These are phyloP conservation scores for Drosophila tropicalis DNA, from an alignment of 1,140 invertebrate genomes.

Conservation along the genomic window DNA sequence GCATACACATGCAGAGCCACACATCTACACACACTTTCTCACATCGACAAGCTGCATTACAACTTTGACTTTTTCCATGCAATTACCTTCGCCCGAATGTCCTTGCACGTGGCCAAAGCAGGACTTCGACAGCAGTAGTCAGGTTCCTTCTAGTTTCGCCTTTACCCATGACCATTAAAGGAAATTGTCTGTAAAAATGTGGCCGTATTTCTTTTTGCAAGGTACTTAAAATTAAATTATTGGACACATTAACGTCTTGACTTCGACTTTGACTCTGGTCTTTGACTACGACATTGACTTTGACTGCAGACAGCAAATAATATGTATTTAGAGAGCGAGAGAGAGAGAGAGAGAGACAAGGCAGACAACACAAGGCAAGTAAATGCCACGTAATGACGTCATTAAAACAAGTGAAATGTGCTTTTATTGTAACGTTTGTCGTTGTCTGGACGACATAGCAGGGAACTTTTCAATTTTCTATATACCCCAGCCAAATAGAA, in stretches of 20 bases:
- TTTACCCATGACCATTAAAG: conserved; percentile 68
- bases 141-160: conserved; percentile 48
- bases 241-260: conserved; percentile 82
- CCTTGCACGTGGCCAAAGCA: conserved; percentile 36
- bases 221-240: conserved; percentile 82
- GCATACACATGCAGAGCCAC: neutral
- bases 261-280: conserved; percentile 42
- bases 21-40: neutral
- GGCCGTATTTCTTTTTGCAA: conserved; percentile 81
- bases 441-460: conserved; percentile 28
- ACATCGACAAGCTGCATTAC: conserved; percentile 11
- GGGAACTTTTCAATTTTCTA: conserved; percentile 66
- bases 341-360: conserved; percentile 16
- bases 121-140: conserved; percentile 49
- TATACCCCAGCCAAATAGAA: conserved; percentile 23
- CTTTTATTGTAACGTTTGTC: conserved; percentile 69
- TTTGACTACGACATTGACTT: conserved; percentile 14
- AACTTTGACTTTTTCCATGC: conserved; percentile 73
- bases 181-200: conserved; percentile 82
- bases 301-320: conserved; percentile 8
- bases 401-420: conserved; percentile 81
- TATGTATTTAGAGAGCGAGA: neutral
- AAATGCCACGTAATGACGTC: conserved; percentile 80
- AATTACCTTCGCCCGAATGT: conserved; percentile 62
- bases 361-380: conserved; percentile 44